These are phyloP conservation scores for Chelonoidis abingdonii DNA, from an alignment of 2,113 vertebrate genomes.

Conservation along the genomic window DNA sequence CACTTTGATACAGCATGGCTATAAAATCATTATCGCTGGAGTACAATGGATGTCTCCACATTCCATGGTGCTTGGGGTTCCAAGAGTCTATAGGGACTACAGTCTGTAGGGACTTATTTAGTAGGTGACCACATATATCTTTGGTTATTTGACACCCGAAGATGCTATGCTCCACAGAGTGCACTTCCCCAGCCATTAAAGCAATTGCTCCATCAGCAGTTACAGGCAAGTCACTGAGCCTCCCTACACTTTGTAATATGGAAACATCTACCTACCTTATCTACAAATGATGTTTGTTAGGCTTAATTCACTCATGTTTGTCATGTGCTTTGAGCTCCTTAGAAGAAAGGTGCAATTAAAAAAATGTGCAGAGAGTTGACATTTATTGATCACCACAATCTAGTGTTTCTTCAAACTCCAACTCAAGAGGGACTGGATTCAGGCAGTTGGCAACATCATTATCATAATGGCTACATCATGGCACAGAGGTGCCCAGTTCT, in stretches of 20 bases:
- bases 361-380: constrained; percentile 39
- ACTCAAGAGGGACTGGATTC: constrained; percentile 30
- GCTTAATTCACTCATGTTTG: neutral
- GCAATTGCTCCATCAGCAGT: neutral
- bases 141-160: neutral
- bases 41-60: neutral
- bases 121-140: neutral
- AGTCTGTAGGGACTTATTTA: accelerated
- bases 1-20: neutral
- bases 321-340: neutral
- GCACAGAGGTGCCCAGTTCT: constrained; percentile 53
- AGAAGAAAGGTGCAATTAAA: constrained; percentile 33
- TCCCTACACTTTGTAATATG: neutral
- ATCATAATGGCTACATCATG: constrained; percentile 39
- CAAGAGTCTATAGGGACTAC: neutral
- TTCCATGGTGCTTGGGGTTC: neutral
- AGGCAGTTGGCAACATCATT: constrained; percentile 40
- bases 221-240: neutral
- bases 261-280: neutral
- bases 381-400: constrained; percentile 70
- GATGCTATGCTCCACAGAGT: neutral
- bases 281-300: neutral
- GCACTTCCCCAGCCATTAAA: neutral
- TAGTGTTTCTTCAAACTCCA: constrained; percentile 56
- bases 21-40: neutral